Evolutionary conservation across 2,888 invertebrate genomes (phyloP).

Genomic region (Melitaea athalia): DNA sequence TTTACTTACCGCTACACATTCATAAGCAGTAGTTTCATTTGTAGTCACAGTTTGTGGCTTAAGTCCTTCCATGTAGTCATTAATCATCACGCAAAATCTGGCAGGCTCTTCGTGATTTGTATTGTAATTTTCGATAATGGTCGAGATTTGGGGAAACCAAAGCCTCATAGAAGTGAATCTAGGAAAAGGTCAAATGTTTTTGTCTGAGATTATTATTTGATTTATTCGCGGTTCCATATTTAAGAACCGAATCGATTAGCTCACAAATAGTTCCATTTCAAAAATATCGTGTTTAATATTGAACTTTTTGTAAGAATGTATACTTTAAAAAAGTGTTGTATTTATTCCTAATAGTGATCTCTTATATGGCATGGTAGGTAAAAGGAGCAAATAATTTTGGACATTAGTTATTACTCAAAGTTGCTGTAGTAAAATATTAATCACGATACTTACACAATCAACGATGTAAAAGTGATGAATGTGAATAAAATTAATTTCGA

Average conservation of each 20-base stretch:
- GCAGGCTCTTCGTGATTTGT: slow-evolving; percentile 46
- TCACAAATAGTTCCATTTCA: too few relatives aligned
- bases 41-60: slow-evolving; percentile 19
- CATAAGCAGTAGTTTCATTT: slow-evolving; percentile 37
- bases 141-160: slow-evolving; percentile 63
- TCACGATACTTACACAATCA: slow-evolving; percentile 54
- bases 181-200: slow-evolving; percentile 33
- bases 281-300: too few relatives aligned
- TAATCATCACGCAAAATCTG: slow-evolving; percentile 56
- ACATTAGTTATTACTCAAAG: background rate
- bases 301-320: too few relatives aligned
- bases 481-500: slow-evolving; percentile 50
- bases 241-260: too few relatives aligned
- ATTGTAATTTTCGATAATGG: slow-evolving; percentile 56
- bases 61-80: slow-evolving; percentile 46
- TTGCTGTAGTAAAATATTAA: background rate
- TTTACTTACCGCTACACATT: slow-evolving; percentile 55
- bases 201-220: background rate
- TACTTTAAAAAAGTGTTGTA: too few relatives aligned
- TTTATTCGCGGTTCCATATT: background rate
- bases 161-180: slow-evolving; percentile 57
- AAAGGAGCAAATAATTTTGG: too few relatives aligned
- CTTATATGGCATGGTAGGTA: too few relatives aligned
- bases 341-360: too few relatives aligned
- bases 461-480: slow-evolving; percentile 49